Percentiles rank a stretch among this genome's conserved stretches.
phyloP scores from a whole-genome alignment of 1,140 invertebrate species.

The Aphaenogaster rudis region DNA sequence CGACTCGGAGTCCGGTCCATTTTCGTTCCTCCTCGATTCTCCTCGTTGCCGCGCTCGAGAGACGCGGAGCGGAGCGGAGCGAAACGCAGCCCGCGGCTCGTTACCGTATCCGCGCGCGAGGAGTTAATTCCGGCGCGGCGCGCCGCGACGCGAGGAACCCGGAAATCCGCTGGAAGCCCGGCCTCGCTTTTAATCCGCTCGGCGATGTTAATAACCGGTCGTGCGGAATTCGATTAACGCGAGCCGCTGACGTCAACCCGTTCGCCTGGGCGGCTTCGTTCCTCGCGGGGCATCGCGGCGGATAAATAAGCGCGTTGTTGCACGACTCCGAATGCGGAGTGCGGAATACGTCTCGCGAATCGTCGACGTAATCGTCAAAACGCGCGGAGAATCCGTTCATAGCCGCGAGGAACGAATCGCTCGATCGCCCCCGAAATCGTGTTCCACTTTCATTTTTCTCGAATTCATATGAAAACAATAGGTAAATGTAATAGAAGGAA shows the following conservation, averaged over 20 bases:
- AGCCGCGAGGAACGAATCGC: not conserved
- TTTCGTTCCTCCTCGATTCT: constrained; percentile 27
- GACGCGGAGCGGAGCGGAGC: constrained; percentile 22
- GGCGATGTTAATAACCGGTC: constrained; percentile 60
- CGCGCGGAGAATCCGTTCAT: not conserved
- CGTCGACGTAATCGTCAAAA: not conserved
- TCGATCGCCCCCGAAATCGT: not conserved
- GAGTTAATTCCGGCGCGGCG: constrained; percentile 41
- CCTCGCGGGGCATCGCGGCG: constrained; percentile 9
- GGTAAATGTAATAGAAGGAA: too few species aligned
- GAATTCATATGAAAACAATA: not conserved
- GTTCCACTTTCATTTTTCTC: not conserved
- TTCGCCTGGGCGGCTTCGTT: constrained; percentile 11
- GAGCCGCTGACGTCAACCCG: constrained; percentile 60
- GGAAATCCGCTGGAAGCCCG: constrained; percentile 63
- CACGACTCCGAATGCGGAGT: not conserved
- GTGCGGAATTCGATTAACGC: constrained; percentile 65
- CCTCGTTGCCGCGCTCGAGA: constrained; percentile 5
- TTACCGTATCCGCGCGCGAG: constrained; percentile 23
- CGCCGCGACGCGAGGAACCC: constrained; percentile 23
- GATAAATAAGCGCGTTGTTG: constrained; percentile 9
- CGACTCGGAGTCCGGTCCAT: not conserved
- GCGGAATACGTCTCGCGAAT: not conserved
- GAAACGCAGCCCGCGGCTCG: not conserved
- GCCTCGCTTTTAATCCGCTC: constrained; percentile 60